These are phyloP conservation scores for Busseola fusca DNA, from an alignment of 2,888 invertebrate genomes.

Conservation along the genomic window DNA sequence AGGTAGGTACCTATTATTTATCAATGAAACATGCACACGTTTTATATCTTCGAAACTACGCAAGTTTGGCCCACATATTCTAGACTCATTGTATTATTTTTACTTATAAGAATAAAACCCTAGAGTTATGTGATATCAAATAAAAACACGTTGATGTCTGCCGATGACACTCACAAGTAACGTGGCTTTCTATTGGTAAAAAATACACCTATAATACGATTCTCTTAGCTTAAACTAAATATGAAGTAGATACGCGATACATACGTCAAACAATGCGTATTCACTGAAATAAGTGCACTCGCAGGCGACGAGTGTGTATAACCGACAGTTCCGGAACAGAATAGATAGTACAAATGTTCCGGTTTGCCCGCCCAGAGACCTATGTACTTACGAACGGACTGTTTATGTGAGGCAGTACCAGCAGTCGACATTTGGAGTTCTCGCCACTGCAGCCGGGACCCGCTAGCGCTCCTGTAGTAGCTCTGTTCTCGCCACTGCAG, in stretches of 20 bases:
- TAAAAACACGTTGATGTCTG: too few relatives aligned
- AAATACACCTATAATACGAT: too few relatives aligned
- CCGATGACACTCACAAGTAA: too few relatives aligned
- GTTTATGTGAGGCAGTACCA: conserved; percentile 20
- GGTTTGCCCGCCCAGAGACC: conserved; percentile 34
- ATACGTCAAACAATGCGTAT: conserved; percentile 1
- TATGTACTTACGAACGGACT: conserved; percentile 13
- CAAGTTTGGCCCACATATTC: too few relatives aligned
- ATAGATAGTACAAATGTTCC: conserved; percentile 3
- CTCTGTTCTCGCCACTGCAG: conserved; percentile 9
- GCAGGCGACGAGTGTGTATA: conserved; percentile 18
- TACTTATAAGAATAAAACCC: too few relatives aligned
- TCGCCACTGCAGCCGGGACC: background rate
- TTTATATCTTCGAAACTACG: too few relatives aligned
- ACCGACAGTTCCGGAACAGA: conserved; percentile 32
- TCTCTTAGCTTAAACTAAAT: background rate
- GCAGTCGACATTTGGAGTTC: conserved; percentile 16
- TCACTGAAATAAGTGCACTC: conserved; percentile 22
- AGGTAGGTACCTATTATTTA: too few relatives aligned
- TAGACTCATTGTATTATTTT: too few relatives aligned
- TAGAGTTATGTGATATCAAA: too few relatives aligned
- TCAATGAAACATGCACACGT: too few relatives aligned
- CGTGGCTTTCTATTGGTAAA: too few relatives aligned
- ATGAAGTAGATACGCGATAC: background rate
- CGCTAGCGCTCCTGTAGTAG: background rate